Evolutionary conservation across 2,888 invertebrate genomes (phyloP), one percentile per base, ranked within the genome.

Genomic region (Ganaspis brasiliensis): DNA sequence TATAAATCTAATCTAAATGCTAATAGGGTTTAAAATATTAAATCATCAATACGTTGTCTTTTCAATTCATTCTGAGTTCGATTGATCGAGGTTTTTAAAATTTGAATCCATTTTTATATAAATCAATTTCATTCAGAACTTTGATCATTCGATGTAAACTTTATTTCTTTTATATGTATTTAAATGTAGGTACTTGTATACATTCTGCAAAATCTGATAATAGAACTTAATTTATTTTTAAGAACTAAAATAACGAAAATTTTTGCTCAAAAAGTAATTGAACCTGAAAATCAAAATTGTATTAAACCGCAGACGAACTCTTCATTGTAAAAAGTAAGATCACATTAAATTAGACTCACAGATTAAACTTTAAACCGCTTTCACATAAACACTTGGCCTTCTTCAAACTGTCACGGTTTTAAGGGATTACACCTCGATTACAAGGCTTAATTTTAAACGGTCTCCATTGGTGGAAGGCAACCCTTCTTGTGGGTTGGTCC

Each of bases 371-470:
- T 45, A 45, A 45, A 45, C 45, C 40, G 24, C 55, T 56, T 19
- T 56, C 52, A 14, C 59, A 21, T 45, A 67, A 67, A 67, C 67
- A 67, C 67, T 67, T 67, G 26, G 67, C 67, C 67, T 67, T 79
- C 80, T 80, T 77, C 71, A 79, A 77, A 76, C 84, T 87, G 89
- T 90, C 90, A 91, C 85, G 90, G 89, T 86, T 89, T 89, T 86
- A 88, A 84, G 84, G 90, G 91, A 91, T 91, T 91, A 91, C 91
- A 90, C 89, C 85, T 91, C 91, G 91, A 91, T 91, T 91, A 91
- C 90, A 84, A 89, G 88, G 89, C 90, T 90, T 89, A 89, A 91
- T 89, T 91, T 90, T 87, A 89, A 89, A 90, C 86, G 88, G 85
- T 82, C 81, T 86, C 82, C 74, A 76, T 63, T 73, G 63, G 31